Evolutionary conservation across 2,888 invertebrate genomes (phyloP), one percentile per base, ranked within the genome.

Genomic region (Thumatha senex): DNA sequence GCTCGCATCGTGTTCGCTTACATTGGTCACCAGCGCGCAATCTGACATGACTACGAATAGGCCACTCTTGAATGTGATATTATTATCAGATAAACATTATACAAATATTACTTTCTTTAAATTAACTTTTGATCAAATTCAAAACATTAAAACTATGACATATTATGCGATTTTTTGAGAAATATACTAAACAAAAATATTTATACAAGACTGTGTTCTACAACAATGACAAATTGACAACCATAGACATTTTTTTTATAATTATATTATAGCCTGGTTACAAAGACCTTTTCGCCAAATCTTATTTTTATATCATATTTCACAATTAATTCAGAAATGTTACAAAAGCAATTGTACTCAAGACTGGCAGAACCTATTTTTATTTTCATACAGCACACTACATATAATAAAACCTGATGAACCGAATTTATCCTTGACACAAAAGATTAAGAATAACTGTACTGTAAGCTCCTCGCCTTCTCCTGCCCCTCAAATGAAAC

Each of bases 1-100:
- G 76, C 85, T 90, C 78, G 89, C 92, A 89, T 92, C 90, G 82
- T 91, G 92, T 78, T 91, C 92, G 80, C 79, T 87, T 83, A 85
- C 88, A 85, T 83, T 91, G 81, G 89, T 74, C 66, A 92, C 91
- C 84, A 91, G 84, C 85, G 90, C 92, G 76, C 92, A 92, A 85
- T 92, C 92, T 79, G 92, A 87, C 92, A 92, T 92, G 90, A 88
- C 91, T 87, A 87, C 73, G 78, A 78, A 70, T 61, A 72, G 67
- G 72, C 78, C 74, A 74, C 66, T 71, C 74, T 81, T 58, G 73
- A 69, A 72, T 67, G 78, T 67, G 72, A n/a, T 5, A 24, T 4
- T 24, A 24, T 5, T 75, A 72, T 78, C 79, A 81, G 75, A 76
- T 80, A 76, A 82, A 79, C 85, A 87, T 86, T 59, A 66, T 70